A percentile compares a stretch with the other conserved stretches of the same genome.
phyloP scores from a whole-genome alignment of 2,113 vertebrate genomes.

The Promerops cafer region DNA sequence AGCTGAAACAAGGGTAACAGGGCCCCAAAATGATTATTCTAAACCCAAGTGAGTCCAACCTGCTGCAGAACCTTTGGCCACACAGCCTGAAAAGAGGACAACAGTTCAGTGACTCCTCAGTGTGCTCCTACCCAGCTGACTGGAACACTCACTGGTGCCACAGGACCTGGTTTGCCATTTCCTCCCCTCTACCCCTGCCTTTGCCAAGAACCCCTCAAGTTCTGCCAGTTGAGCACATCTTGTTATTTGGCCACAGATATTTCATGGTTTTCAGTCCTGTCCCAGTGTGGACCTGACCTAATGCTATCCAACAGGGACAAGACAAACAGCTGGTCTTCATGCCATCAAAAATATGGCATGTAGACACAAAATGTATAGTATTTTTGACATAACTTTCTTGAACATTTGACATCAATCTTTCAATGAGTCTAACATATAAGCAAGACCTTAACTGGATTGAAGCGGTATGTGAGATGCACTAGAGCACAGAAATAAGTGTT shows the following conservation, averaged over 20 bases:
- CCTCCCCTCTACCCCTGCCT: not conserved
- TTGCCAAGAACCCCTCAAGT: no score
- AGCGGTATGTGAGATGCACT: not conserved
- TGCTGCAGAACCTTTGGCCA: not conserved
- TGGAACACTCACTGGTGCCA: not conserved
- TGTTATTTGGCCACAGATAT: not conserved
- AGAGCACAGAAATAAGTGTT: not conserved
- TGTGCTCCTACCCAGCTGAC: not conserved
- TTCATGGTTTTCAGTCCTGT: not conserved
- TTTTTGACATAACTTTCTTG: not conserved
- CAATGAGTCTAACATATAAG: not conserved
- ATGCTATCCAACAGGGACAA: not conserved
- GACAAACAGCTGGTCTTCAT: not conserved
- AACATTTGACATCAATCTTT: not conserved
- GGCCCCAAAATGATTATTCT: not conserved
- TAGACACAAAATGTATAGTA: not conserved
- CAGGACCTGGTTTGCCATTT: not conserved
- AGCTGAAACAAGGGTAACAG: not conserved
- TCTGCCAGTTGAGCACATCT: rapidly evolving
- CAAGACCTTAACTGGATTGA: not conserved
- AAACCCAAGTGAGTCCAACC: not conserved
- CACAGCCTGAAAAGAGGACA: not conserved
- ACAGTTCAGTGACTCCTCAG: not conserved
- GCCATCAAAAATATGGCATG: not conserved
- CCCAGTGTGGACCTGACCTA: not conserved